Conservation (phyloP, 1,140 invertebrate genomes). For the Drosophila malerkotliana region DNA sequence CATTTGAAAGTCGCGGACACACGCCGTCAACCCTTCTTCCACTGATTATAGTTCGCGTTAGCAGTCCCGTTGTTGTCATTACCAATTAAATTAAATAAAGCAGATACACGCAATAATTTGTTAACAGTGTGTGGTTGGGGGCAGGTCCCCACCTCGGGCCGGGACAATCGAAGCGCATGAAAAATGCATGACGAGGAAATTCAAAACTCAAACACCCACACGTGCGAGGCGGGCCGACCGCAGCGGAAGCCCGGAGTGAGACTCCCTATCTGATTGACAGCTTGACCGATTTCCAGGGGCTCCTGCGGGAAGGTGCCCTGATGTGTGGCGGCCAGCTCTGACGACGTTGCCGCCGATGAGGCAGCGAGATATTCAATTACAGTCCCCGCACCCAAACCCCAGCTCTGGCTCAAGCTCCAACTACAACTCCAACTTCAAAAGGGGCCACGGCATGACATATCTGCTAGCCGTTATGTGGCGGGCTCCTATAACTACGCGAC, state of each 20-base stretch:
- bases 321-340: conserved; percentile 66
- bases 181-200: conserved; percentile 75
- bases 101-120: conserved; percentile 67
- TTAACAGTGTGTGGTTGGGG: conserved; percentile 11
- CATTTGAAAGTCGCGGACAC: conserved; percentile 50
- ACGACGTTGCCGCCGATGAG: conserved; percentile 11
- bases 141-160: too few species aligned
- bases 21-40: conserved; percentile 38
- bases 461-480: conserved; percentile 48
- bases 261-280: conserved; percentile 65
- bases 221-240: conserved; percentile 22
- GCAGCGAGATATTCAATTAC: conserved; percentile 73
- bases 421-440: too few species aligned
- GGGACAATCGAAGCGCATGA: conserved; percentile 50
- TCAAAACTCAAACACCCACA: conserved; percentile 70
- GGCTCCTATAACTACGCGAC: conserved; percentile 71
- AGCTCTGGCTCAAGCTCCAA: too few species aligned
- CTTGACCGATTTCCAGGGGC: conserved; percentile 65
- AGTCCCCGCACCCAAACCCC: conserved; percentile 14
- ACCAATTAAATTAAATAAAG: conserved; percentile 72
- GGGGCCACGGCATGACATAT: conserved; percentile 28
- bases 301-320: conserved; percentile 62
- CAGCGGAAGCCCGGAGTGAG: conserved; percentile 12
- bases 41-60: conserved; percentile 44
- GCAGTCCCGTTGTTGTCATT: conserved; percentile 65